Conservation (phyloP, 1,140 invertebrate species). For the Sarcophaga peregrina region DNA sequence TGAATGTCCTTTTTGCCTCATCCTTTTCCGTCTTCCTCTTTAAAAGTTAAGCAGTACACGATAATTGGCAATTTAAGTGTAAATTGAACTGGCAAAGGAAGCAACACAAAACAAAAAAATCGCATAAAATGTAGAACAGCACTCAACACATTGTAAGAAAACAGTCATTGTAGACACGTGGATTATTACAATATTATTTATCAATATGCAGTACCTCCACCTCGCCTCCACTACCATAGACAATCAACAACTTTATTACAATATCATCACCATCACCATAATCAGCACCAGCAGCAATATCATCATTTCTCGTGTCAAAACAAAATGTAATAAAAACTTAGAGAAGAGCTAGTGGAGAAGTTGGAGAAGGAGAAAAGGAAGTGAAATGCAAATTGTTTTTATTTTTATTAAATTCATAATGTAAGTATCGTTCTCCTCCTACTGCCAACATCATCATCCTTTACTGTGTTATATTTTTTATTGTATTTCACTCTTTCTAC, state of each 20-base stretch:
- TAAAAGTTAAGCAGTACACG: not conserved
- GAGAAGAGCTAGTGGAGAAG: no score
- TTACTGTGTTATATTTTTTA: not conserved
- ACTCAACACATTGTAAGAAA: not conserved
- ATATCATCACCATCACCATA: not conserved
- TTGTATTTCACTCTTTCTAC: not conserved
- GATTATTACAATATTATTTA: not conserved
- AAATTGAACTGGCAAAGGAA: not conserved
- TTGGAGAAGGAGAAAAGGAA: no score
- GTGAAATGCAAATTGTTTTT: not conserved
- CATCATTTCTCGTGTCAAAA: not conserved
- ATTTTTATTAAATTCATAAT: constrained; percentile 12
- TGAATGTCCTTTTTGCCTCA: not conserved
- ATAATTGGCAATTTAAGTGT: not conserved
- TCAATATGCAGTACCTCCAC: no score
- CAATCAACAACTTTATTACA: no score
- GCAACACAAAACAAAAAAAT: not conserved
- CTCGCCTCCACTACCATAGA: no score
- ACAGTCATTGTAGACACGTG: not conserved
- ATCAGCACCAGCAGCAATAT: not conserved
- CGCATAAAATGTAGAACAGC: no score
- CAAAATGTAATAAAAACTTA: not conserved
- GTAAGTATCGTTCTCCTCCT: not conserved
- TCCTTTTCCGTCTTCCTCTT: not conserved
- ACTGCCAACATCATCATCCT: no score